These are phyloP conservation scores for Trilocha varians DNA, from an alignment of 2,888 invertebrate genomes.

Conservation along the genomic window DNA sequence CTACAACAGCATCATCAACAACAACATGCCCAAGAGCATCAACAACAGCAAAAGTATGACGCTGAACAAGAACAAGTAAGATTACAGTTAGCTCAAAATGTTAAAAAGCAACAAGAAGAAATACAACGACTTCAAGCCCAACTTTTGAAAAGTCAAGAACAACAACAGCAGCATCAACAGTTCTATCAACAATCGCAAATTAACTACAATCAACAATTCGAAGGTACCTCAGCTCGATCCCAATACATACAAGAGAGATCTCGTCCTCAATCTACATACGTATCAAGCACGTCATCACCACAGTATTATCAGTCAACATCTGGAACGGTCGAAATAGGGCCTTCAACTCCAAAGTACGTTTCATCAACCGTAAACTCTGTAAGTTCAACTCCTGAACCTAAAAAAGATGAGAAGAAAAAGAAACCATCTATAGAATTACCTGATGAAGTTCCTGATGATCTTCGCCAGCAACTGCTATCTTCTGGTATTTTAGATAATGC, in stretches of 20 bases:
- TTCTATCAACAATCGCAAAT: constrained; percentile 25
- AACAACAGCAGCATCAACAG: constrained; percentile 26
- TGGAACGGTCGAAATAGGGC: constrained; percentile 60
- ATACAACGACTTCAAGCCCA: constrained; percentile 63
- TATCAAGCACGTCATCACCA: constrained; percentile 43
- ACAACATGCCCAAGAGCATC: constrained; percentile 29
- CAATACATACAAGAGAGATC: constrained; percentile 58
- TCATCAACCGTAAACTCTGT: constrained; percentile 65
- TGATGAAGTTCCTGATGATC: constrained; percentile 90
- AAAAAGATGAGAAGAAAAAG: constrained; percentile 71
- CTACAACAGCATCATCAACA: constrained; percentile 30
- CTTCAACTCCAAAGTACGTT: constrained; percentile 64
- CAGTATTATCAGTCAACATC: constrained; percentile 57
- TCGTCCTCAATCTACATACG: constrained; percentile 38
- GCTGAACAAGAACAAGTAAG: constrained; percentile 56
- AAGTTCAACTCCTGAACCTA: constrained; percentile 49
- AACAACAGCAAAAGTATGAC: constrained; percentile 52
- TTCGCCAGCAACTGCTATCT: constrained; percentile 85
- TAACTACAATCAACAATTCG: constrained; percentile 36
- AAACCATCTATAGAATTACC: constrained; percentile 77
- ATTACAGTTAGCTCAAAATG: constrained; percentile 57
- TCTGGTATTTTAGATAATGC: constrained; percentile 91
- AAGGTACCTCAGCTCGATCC: constrained; percentile 44
- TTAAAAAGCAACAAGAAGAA: constrained; percentile 69
- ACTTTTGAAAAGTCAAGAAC: constrained; percentile 48